A percentile compares a stretch with the other conserved stretches of the same genome.
Evolutionary conservation across 2,797 vertebrate species (phyloP).

Genomic region (Manis javanica): DNA sequence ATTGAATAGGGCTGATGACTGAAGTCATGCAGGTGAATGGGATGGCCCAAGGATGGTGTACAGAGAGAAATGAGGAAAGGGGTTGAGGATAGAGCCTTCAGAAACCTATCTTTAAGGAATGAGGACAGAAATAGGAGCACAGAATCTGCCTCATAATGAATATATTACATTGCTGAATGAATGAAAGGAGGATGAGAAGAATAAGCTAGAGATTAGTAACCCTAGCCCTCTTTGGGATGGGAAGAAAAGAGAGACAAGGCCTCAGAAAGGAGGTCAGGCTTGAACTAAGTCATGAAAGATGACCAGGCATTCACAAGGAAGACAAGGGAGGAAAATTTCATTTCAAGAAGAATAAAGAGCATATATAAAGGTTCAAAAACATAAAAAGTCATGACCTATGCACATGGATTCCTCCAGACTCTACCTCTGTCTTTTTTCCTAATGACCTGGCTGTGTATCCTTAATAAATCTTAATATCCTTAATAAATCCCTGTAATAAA

Average conservation of each 20-base stretch:
- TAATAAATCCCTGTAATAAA: constrained; percentile 37
- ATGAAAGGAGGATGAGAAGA: constrained; percentile 53
- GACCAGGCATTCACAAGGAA: constrained; percentile 17
- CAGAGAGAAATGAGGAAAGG: not conserved
- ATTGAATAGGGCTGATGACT: not conserved
- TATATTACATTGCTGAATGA: not conserved
- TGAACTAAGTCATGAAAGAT: constrained; percentile 6
- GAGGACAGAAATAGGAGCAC: not conserved
- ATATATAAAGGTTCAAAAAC: not conserved
- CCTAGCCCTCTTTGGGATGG: not conserved
- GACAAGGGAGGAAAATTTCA: constrained; percentile 2
- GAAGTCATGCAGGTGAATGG: not conserved
- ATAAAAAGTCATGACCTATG: not conserved
- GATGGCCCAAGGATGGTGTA: not conserved
- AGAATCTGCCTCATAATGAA: not conserved
- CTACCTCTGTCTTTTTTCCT: not conserved
- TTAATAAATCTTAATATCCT: constrained; percentile 51
- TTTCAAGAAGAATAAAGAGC: constrained; percentile 44
- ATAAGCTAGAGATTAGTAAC: not conserved
- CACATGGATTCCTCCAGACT: not conserved
- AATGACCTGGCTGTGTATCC: not conserved
- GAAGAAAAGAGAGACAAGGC: not conserved
- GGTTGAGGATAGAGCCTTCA: not conserved
- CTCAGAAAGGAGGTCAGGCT: not conserved
- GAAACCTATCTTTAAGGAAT: not conserved